Base-by-base conservation (phyloP, 2,113 vertebrate genomes). In the Pogona vitticeps region DNA sequence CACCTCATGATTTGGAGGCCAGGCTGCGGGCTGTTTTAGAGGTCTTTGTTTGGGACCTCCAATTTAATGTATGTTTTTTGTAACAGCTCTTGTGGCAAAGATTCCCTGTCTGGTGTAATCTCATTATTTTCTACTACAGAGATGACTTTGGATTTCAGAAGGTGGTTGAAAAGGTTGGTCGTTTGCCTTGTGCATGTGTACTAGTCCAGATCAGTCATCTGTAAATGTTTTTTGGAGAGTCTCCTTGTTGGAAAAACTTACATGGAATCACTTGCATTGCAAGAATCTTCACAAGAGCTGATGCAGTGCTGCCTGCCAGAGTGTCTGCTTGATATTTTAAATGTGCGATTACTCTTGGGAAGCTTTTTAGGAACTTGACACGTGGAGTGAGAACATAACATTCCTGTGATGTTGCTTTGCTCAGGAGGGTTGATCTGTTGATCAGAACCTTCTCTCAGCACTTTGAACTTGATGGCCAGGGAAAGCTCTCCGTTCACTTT, bases 371-470 rank as follows among this genome's bases (percentile, higher is more conserved):
- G 65, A 82, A 82, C 42, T 33, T n/a, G 42, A 68, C 31, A 70
- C 28, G 33, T 56, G 42, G 18, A 61, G 18, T 82, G 63, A 67
- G 80, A 70, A 82, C 80, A 82, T 82, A 33, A 8, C 42, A 82
- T 82, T 82, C 80, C 31, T 82, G 15, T 70, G 31, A 70, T 70
- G 31, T 68, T 33, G 65, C 65, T 65, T 52, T 23, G 33, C 42
- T 33, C 18, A 82, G 20, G 42, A 28, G 4, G 31, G 21, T n/a
- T n/a, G n/a, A n/a, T n/a, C 80, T 52, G 80, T 65, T 82, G 65
- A 82, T 82, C 61, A 70, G 65, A 82, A 82, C 80, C 52, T 21
- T 82, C 40, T 82, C 70, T 82, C 42, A 82, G 6, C 80, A 56
- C 65, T 18, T 9, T 63, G 33, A 31, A 28, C 31, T 63, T 63